Evolutionary conservation across 2,888 invertebrate genomes (phyloP).

Genomic region (Carterocephalus palaemon): DNA sequence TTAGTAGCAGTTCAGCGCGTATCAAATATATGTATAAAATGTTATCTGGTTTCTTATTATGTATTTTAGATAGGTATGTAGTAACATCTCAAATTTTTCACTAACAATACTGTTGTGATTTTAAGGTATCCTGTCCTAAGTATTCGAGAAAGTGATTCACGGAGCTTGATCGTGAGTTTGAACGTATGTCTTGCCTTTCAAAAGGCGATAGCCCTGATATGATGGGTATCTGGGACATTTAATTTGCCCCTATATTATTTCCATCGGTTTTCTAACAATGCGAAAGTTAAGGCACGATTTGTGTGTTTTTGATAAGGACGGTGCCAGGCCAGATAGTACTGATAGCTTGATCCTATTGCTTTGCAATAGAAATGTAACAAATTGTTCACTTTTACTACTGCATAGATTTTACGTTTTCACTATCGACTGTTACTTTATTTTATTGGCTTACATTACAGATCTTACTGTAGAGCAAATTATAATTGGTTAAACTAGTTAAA

Average conservation of each 20-base stretch:
- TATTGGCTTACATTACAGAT: neutral
- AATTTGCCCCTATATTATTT: slow-evolving; percentile 29
- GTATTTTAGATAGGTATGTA: too few species aligned
- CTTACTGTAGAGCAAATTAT: too few species aligned
- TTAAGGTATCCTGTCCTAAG: slow-evolving; percentile 34
- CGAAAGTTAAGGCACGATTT: slow-evolving; percentile 25
- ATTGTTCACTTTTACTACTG: slow-evolving; percentile 20
- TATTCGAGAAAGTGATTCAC: slow-evolving; percentile 50
- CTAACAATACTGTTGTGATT: too few species aligned
- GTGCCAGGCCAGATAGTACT: slow-evolving; percentile 8
- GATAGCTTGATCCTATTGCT: slow-evolving; percentile 15
- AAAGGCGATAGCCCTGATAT: slow-evolving; percentile 46
- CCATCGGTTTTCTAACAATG: slow-evolving; percentile 25
- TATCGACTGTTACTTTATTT: neutral
- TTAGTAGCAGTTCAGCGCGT: too few species aligned
- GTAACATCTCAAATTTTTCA: too few species aligned
- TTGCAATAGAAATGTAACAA: slow-evolving; percentile 12
- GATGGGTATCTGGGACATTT: slow-evolving; percentile 45
- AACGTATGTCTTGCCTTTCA: slow-evolving; percentile 47
- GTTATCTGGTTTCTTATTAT: too few species aligned
- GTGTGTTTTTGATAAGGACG: slow-evolving; percentile 22
- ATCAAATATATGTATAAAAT: too few species aligned
- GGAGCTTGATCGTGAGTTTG: slow-evolving; percentile 42
- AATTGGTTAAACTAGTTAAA: too few species aligned
- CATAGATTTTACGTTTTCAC: slow-evolving; percentile 5